Base-by-base conservation (phyloP, 2,888 invertebrate species). In the Drosophila dives region DNA sequence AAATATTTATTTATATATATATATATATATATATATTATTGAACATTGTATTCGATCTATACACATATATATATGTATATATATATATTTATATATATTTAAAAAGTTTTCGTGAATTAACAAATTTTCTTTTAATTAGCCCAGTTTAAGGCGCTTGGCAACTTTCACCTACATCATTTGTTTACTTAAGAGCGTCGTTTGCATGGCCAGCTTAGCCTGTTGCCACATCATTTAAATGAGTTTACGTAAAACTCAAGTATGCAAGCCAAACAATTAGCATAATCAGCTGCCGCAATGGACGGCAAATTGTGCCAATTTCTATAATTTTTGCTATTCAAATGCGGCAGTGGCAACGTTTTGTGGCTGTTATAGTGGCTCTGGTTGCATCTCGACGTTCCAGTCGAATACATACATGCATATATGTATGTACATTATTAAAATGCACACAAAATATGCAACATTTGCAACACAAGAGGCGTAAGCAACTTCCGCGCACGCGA, bases 241-340 rank as follows among this genome's bases (percentile, higher is more conserved):
- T 77, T 85, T 83, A 86, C 86, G 81, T 88, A 83, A 83, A 72
- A 49, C 36, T 54, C 26, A 58, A 55, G 64, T 83, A 83, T 77
- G 72, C 69, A 70, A 75, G 64, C 66, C 66, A 64, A 82, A 75
- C 85, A 86, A 89, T 86, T 89, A 86, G 48, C 80, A 77, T 77
- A 77, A 75, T 73, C 59, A 68, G 79, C 79, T 82, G 83, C 80
- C 70, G 87, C 68, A 84, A 89, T 84, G 71, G 66, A 59, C 70
- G 68, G 77, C 65, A 83, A 85, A 89, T 89, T 86, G 90, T 89
- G 80, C 81, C 88, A 89, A 85, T 85, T 89, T 89, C 72, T 62
- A 83, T 89, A 80, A 86, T 85, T 87, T 71, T 82, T 81, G 61
- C 77, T 64, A 77, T 77, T 66, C 32, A 69, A 81, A 77, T 86